Conservation (phyloP, 2,888 invertebrate species). For the Calameuta pallipes region DNA sequence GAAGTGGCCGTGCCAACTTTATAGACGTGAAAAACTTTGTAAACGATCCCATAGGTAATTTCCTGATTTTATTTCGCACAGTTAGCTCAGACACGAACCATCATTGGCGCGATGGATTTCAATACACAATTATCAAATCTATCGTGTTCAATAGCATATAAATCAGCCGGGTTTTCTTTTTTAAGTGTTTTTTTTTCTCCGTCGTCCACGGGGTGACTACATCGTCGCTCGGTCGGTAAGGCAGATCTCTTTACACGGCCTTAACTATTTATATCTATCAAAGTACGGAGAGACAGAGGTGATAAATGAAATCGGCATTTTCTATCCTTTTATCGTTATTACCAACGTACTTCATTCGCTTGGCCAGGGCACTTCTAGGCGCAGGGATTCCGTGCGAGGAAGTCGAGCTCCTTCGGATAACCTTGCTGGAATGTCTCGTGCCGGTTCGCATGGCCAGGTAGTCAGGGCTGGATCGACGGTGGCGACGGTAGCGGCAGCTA, state of each 20-base stretch:
- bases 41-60: neutral
- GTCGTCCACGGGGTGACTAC: neutral
- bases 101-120: neutral
- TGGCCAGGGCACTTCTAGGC: neutral
- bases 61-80: neutral
- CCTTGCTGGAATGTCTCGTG: constrained; percentile 5
- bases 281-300: neutral
- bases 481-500: neutral
- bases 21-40: neutral
- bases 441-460: constrained; percentile 6
- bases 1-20: too few relatives aligned
- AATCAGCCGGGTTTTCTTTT: too few relatives aligned
- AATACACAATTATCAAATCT: neutral
- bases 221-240: neutral
- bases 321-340: neutral
- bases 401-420: constrained; percentile 1
- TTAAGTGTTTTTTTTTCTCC: neutral
- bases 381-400: neutral
- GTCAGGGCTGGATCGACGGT: neutral
- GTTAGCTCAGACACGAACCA: too few relatives aligned
- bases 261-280: neutral
- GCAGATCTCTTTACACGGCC: neutral
- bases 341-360: neutral
- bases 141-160: neutral
- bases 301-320: neutral